Evolutionary conservation across 2,113 vertebrate genomes (phyloP).

Genomic region (Morone saxatilis): DNA sequence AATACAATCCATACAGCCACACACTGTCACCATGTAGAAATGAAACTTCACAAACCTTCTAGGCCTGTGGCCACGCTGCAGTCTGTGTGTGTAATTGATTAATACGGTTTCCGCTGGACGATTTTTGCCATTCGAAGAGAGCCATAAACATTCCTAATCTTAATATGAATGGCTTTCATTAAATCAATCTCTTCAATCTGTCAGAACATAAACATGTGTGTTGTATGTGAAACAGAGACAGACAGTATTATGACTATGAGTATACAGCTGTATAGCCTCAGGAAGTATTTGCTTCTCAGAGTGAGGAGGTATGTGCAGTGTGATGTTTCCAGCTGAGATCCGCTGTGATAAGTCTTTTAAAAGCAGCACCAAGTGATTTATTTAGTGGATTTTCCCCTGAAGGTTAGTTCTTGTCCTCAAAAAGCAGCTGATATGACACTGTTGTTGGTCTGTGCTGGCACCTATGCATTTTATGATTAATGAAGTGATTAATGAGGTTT

Average conservation of each 20-base stretch:
- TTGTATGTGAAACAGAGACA: not conserved
- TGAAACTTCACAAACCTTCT: not conserved
- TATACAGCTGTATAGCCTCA: not conserved
- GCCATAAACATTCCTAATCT: conserved; percentile 11
- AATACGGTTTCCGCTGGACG: not conserved
- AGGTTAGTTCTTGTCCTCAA: not conserved
- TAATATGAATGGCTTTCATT: conserved; percentile 29
- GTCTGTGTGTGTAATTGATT: conserved; percentile 7
- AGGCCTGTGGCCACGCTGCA: not conserved
- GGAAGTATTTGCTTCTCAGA: conserved; percentile 9
- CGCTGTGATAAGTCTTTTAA: conserved; percentile 16
- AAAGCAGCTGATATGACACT: not conserved
- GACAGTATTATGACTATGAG: not conserved
- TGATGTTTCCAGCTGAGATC: conserved; percentile 3
- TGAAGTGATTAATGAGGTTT: not conserved
- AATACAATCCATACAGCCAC: not conserved
- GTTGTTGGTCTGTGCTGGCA: not conserved
- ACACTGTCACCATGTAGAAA: not conserved
- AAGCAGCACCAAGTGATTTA: conserved; percentile 10
- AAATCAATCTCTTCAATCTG: not conserved
- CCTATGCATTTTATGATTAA: not conserved
- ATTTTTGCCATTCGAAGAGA: conserved; percentile 2
- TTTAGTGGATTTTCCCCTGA: not conserved
- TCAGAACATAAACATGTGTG: not conserved
- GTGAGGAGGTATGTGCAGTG: not conserved